Conservation (phyloP, 2,113 vertebrate species). For the Sigmodon hispidus region DNA sequence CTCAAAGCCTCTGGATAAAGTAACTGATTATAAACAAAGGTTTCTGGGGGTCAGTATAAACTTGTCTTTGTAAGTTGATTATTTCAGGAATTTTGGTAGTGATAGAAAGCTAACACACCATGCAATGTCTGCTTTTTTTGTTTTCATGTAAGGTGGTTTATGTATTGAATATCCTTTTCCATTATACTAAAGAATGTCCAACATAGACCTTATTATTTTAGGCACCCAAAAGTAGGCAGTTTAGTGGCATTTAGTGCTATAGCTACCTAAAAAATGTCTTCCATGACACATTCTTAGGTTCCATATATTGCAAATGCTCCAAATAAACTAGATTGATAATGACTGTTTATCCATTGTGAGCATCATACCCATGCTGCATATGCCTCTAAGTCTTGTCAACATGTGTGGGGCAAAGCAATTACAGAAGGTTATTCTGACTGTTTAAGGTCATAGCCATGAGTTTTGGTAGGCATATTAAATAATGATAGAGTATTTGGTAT, state of each 20-base stretch:
- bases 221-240: neutral
- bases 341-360: neutral
- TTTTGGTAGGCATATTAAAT: neutral
- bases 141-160: neutral
- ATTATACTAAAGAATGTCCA: neutral
- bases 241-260: neutral
- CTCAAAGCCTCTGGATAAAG: neutral
- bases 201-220: neutral
- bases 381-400: neutral
- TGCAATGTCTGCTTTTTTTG: neutral
- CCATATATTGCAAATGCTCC: neutral
- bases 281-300: neutral
- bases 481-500: neutral
- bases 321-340: neutral
- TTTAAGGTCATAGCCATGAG: neutral
- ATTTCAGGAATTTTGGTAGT: neutral
- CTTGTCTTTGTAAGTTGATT: neutral
- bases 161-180: neutral
- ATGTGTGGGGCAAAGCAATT: neutral
- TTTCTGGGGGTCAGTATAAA: neutral
- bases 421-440: neutral
- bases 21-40: neutral
- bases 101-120: neutral
- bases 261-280: neutral
- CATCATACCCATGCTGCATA: neutral